Conservation (phyloP, 2,113 vertebrate species). For the Hippopotamus amphibius region DNA sequence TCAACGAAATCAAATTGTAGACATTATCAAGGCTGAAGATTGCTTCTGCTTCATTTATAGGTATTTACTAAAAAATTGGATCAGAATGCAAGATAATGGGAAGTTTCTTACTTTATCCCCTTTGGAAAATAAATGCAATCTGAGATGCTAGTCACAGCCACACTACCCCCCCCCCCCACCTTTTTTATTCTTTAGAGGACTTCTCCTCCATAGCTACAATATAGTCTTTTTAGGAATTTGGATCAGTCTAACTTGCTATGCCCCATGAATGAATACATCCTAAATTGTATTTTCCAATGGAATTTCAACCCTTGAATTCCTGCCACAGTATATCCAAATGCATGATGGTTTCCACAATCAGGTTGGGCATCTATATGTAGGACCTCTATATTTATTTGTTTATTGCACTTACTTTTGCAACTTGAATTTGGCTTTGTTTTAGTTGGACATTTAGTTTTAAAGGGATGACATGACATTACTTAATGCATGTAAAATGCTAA, state of each 20-base stretch:
- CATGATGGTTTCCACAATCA: neutral
- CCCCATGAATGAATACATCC: neutral
- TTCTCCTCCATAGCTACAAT: neutral
- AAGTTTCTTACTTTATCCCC: neutral
- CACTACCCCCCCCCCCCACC: neutral
- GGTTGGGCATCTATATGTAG: neutral
- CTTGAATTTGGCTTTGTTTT: neutral
- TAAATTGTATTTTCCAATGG: constrained; percentile 33
- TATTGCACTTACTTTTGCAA: neutral
- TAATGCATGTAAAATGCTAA: neutral
- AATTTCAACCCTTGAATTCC: neutral
- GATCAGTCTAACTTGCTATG: neutral
- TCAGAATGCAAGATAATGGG: constrained; percentile 9
- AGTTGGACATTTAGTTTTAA: neutral
- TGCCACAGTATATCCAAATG: neutral
- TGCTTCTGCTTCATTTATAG: neutral
- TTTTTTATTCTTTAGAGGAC: neutral
- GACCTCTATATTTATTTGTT: neutral
- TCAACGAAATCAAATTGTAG: neutral
- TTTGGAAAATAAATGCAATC: constrained; percentile 35
- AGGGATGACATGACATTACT: neutral
- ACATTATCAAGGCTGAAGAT: neutral
- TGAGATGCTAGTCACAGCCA: neutral
- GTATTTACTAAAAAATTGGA: constrained; percentile 36
- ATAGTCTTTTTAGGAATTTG: constrained; percentile 20